Conservation (phyloP, 2,888 invertebrate species). For the Aphelenchoides bicaudatus region DNA sequence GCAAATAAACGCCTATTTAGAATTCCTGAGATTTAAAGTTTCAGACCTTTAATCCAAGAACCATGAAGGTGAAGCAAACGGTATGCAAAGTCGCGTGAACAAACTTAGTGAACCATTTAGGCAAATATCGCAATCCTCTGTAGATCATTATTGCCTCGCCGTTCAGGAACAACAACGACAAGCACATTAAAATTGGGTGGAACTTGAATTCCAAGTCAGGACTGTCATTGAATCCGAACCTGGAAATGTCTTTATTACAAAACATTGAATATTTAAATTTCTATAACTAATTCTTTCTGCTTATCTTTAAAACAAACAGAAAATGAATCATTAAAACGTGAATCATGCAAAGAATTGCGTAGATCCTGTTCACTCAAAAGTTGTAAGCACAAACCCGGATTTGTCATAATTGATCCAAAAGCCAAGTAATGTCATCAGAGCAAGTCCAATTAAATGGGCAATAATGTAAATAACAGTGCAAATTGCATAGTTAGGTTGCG, state of each 20-base stretch:
- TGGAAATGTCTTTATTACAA: too few relatives aligned
- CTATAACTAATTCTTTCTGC: too few relatives aligned
- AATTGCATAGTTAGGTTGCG: too few relatives aligned
- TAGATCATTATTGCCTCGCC: constrained; percentile 36
- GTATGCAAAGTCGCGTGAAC: constrained; percentile 26
- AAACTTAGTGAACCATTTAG: constrained; percentile 26
- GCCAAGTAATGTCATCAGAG: constrained; percentile 6
- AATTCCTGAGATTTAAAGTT: too few relatives aligned
- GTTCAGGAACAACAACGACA: constrained; percentile 30
- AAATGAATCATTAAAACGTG: too few relatives aligned
- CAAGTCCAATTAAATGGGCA: constrained; percentile 8
- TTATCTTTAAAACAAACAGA: too few relatives aligned
- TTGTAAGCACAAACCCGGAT: constrained; percentile 7
- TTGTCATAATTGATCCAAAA: constrained; percentile 10
- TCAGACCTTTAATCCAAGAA: constrained; percentile 31
- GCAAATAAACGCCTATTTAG: too few relatives aligned
- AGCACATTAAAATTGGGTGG: constrained; percentile 31
- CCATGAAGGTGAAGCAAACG: constrained; percentile 20
- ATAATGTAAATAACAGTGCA: constrained; percentile 1
- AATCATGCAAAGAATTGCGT: too few relatives aligned
- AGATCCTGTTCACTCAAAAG: too few relatives aligned
- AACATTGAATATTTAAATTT: too few relatives aligned
- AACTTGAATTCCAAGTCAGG: constrained; percentile 27
- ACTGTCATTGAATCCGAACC: constrained; percentile 25
- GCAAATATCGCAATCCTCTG: constrained; percentile 26